A percentile compares a stretch with the other conserved stretches of the same genome.
phyloP scores from a whole-genome alignment of 2,888 invertebrate genomes.

The Brachyopa scutellaris region DNA sequence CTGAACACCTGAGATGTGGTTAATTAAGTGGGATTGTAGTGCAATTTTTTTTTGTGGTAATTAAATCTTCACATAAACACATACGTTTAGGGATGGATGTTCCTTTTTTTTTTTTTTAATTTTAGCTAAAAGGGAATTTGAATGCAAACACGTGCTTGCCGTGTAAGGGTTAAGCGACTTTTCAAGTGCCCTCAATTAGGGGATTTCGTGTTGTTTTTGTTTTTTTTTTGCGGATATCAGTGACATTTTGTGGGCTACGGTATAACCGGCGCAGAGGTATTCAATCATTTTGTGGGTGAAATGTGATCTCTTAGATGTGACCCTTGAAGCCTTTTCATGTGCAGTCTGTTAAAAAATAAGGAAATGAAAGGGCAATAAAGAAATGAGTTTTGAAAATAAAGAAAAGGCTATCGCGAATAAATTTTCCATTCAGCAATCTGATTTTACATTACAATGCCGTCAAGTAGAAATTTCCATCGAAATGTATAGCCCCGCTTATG shows the following conservation, averaged over 20 bases:
- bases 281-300: conserved; percentile 28
- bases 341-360: no score
- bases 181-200: conserved; percentile 41
- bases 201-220: conserved; percentile 8
- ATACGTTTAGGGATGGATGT: neutral
- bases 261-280: neutral
- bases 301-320: conserved; percentile 38
- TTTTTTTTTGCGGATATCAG: neutral
- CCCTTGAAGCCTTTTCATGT: neutral
- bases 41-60: neutral
- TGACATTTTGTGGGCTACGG: neutral
- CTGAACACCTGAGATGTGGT: neutral
- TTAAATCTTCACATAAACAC: no score
- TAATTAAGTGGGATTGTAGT: conserved; percentile 19
- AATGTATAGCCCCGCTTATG: no score
- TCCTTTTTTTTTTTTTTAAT: neutral
- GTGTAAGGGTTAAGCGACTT: conserved; percentile 41
- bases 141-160: conserved; percentile 15
- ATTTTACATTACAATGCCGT: no score
- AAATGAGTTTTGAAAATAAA: no score
- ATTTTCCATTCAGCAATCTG: no score
- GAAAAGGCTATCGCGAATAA: no score
- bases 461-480: no score
- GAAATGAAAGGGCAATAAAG: no score
- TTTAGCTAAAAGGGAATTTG: neutral